Base-by-base conservation (phyloP, 2,113 vertebrate genomes). In the Anarhynchus alexandrinus region DNA sequence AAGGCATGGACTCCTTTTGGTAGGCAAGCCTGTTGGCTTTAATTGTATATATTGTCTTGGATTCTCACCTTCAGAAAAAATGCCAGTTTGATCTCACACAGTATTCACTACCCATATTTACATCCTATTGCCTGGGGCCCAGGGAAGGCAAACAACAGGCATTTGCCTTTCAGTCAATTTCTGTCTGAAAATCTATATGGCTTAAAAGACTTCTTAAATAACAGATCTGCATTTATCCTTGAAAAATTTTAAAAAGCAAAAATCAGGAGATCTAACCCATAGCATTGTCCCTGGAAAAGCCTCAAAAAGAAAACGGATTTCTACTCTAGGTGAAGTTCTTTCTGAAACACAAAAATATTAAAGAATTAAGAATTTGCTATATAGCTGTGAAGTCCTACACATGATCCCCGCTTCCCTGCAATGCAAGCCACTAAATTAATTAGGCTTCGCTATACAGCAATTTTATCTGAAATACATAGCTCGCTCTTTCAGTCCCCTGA, bases 1-100 rank as follows among this genome's bases (percentile, higher is more conserved):
- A 91, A 96, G 93, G 90, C 86, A 94, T 54, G 58, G 82, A 74
- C 71, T 90, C 66, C 51, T 88, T 86, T 79, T 27, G 36, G 85
- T 83, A 95, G 47, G 69, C 73, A 92, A 90, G 70, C 29, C 84
- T 89, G 49, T 65, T 96, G 78, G 83, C 87, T 97, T 95, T 94
- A 96, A 89, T 96, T 96, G 93, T 94, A 45, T 87, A 47, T 27
- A 96, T 82, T 95, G 93, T 91, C 94, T 94, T 86, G 61, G 88
- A 92, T 92, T 92, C 93, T 81, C 84, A 93, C 94, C 92, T 96
- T 92, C 85, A 93, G 82, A 96, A 81, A 91, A 89, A 91, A 87
- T 0, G 23, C 36, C 71, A 82, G 86, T 86, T 96, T 90, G 81
- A 96, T 91, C 78, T 91, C 92, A 85, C 49, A 29, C 11, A 40